Percentiles rank a stretch among this genome's conserved stretches.
Evolutionary conservation across 2,113 vertebrate species (phyloP).

Genomic region (Podarcis muralis): DNA sequence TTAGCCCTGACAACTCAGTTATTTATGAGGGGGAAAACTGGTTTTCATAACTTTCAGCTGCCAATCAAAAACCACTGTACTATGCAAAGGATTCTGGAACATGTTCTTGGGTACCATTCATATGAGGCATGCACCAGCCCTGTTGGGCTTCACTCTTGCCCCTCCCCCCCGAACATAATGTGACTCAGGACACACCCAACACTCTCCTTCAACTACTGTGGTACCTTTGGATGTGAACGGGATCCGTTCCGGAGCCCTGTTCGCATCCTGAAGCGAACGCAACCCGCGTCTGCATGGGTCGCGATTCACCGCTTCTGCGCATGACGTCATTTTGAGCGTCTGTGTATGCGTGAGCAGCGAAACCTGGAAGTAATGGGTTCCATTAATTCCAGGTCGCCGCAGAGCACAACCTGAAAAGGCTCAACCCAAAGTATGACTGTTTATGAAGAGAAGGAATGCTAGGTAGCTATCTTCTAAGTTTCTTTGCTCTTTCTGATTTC

Average conservation of each 20-base stretch:
- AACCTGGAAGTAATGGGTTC: too few species aligned
- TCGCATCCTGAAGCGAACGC: too few species aligned
- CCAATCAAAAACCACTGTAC: background rate
- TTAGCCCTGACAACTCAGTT: background rate
- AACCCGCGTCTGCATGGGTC: too few species aligned
- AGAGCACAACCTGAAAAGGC: too few species aligned
- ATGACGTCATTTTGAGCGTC: too few species aligned
- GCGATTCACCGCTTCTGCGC: too few species aligned
- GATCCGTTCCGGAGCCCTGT: too few species aligned
- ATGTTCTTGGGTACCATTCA: background rate
- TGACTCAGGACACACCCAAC: background rate
- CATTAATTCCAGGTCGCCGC: too few species aligned
- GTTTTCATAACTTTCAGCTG: background rate
- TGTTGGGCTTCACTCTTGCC: background rate
- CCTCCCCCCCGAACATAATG: background rate
- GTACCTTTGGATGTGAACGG: too few species aligned
- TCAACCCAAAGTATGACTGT: too few species aligned
- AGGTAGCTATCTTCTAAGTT: background rate
- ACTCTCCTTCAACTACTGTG: background rate
- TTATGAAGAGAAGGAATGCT: background rate
- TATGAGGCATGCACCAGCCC: background rate
- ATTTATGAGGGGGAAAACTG: background rate
- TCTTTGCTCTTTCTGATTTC: too few species aligned
- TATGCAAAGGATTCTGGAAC: background rate
- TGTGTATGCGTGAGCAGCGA: too few species aligned